A percentile compares a stretch with the other conserved stretches of the same genome.
phyloP scores from a whole-genome alignment of 2,113 vertebrate genomes.

The Ranitomeya imitator region DNA sequence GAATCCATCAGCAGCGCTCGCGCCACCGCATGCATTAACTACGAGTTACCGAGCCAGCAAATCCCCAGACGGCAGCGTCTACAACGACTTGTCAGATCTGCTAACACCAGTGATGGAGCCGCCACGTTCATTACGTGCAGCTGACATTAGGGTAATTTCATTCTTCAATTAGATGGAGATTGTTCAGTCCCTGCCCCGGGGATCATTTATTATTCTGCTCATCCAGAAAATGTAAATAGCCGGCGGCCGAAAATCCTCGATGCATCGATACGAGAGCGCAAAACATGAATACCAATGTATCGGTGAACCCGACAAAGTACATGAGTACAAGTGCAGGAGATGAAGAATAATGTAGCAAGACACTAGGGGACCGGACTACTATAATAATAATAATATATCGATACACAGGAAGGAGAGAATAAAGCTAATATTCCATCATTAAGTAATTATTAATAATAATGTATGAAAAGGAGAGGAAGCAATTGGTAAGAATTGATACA shows the following conservation, averaged over 20 bases:
- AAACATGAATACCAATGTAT: too few species aligned
- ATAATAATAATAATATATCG: too few species aligned
- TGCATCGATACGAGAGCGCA: neutral
- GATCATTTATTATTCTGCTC: constrained; percentile 43
- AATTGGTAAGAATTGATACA: too few species aligned
- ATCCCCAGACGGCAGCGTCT: constrained; percentile 11
- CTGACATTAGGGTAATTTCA: constrained; percentile 10
- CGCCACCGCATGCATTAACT: constrained; percentile 3
- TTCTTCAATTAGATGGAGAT: constrained; percentile 29
- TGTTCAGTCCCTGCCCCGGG: neutral
- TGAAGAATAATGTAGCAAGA: too few species aligned
- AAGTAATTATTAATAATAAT: too few species aligned
- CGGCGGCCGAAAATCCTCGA: neutral
- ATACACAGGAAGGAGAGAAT: too few species aligned
- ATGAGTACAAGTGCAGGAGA: too few species aligned
- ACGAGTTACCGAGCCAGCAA: constrained; percentile 4
- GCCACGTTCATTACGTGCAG: neutral
- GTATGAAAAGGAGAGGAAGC: too few species aligned
- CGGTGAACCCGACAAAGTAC: too few species aligned
- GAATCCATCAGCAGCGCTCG: constrained; percentile 8
- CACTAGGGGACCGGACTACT: too few species aligned
- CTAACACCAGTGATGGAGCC: neutral
- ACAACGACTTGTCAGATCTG: constrained; percentile 13
- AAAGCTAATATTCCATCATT: too few species aligned
- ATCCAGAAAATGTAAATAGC: neutral